Evolutionary conservation across 2,888 invertebrate species (phyloP), one percentile per base, ranked within the genome.

Genomic region (Ephialtes manifestator): DNA sequence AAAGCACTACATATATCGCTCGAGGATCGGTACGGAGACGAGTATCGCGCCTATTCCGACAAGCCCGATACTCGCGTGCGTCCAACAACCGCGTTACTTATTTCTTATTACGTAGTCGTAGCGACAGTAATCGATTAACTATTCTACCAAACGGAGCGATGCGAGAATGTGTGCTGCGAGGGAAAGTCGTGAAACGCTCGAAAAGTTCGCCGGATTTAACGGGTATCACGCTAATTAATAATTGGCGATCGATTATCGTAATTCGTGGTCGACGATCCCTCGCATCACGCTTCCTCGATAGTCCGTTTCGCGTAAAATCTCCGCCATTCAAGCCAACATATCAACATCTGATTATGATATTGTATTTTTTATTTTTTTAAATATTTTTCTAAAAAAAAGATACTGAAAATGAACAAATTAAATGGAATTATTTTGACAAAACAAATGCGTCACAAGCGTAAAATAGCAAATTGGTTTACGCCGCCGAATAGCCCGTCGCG

Each of bases 1-100:
- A 93, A 93, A 94, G 94, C 94, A 91, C 91, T 93, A 90, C 88
- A 89, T 89, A 87, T 90, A 86, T 81, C 83, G 82, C 72, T 81
- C 81, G 83, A 67, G 83, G 76, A 77, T 77, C 75, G 55, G 85
- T 76, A 63, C 67, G 68, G 11, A 46, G 46, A 76, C 77, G 79
- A 79, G 58, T 82, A 75, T 68, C 68, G 67, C 77, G 75, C 83
- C 78, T 75, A 63, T 75, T 65, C 24, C 39, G 43, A 79, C 55
- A 55, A 68, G 51, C 46, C 43, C 67, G 78, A 85, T 75, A 76
- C 78, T 85, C 74, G 81, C 71, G 63, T 72, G 75, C 81, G 81
- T 78, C 79, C 76, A 80, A 75, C 83, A 70, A 74, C 75, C 87
- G 76, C 85, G 74, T 83, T 85, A 85, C 75, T 81, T 80, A 58